Base-by-base conservation (phyloP, 2,888 invertebrate genomes). In the Epistrophe eligans region DNA sequence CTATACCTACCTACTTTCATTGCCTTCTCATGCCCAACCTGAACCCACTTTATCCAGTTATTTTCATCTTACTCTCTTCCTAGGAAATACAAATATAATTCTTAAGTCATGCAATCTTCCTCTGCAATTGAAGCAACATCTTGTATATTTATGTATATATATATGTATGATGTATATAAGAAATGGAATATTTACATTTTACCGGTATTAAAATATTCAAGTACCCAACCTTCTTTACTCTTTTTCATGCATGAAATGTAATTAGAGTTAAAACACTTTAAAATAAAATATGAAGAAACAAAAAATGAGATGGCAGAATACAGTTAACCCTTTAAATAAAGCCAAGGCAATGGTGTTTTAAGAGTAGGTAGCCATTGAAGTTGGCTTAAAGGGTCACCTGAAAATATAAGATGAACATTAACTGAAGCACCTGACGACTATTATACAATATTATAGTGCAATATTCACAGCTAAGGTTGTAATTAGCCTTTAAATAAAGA, bases 1-100 rank as follows among this genome's bases (percentile, higher is more conserved):
- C 17, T 62, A 9, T 32, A 24, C 32, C 79, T 83, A 83, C 83
- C 87, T 83, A 83, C 83, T 83, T 87, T 87, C 72, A 62, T 79
- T 83, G 74, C 71, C 70, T 74, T 40, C 58, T 82, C 81, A 81
- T 74, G 67, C 58, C 73, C 85, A 82, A 82, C 73, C 85, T 57
- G 73, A 83, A 87, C 83, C 79, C 71, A 79, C 79, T 87, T 87
- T 72, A 87, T 87, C 83, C 76, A 83, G 87, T 83, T 83, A 82
- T 85, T 85, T 43, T 74, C 82, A 82, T 82, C 82, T 74, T 74
- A 85, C 85, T 85, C 82, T 82, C 73, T 82, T 85, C 85, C 77
- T 82, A 82, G 85, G 52, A 85, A 85, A 82, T 82, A 81, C 55
- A 70, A 70, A 70, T 70, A 77, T 77, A 76, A 71, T 58, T 71